Evolutionary conservation across 2,797 vertebrate genomes (phyloP).

Genomic region (Micropoecilia bifurca): DNA sequence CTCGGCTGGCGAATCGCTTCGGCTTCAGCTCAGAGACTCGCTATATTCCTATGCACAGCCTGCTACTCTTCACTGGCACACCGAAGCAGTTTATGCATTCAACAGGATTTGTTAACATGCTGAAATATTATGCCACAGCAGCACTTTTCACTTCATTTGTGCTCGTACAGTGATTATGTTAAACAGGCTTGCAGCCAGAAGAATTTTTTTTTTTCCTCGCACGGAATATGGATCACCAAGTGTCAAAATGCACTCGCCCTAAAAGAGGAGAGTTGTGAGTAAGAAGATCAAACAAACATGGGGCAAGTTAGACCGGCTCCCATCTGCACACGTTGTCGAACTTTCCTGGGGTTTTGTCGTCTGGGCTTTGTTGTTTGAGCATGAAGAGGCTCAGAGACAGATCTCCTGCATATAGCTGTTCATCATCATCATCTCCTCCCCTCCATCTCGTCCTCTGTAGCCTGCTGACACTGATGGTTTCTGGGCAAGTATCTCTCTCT

Average conservation of each 20-base stretch:
- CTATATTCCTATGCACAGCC: slow-evolving; percentile 34
- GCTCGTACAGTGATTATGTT: slow-evolving; percentile 42
- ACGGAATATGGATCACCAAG: slow-evolving; percentile 60
- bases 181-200: slow-evolving; percentile 29
- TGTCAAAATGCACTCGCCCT: slow-evolving; percentile 48
- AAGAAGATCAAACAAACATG: slow-evolving; percentile 70
- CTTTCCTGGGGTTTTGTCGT: slow-evolving; percentile 39
- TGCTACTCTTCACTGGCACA: slow-evolving; percentile 56
- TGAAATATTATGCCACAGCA: slow-evolving; percentile 52
- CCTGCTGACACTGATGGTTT: slow-evolving; percentile 79
- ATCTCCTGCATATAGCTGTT: slow-evolving; percentile 44
- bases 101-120: slow-evolving; percentile 62
- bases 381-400: slow-evolving; percentile 26
- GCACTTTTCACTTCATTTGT: slow-evolving; percentile 65
- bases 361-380: slow-evolving; percentile 46
- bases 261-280: slow-evolving; percentile 44
- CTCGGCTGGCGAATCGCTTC: slow-evolving; percentile 56
- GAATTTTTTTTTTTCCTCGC: slow-evolving; percentile 47
- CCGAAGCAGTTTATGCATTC: slow-evolving; percentile 49
- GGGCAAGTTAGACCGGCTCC: slow-evolving; percentile 46
- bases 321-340: slow-evolving; percentile 55
- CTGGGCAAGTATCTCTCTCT: slow-evolving; percentile 73
- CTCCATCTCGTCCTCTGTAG: slow-evolving; percentile 55
- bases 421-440: slow-evolving; percentile 58
- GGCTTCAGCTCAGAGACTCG: slow-evolving; percentile 45